Evolutionary conservation across 2,888 invertebrate species (phyloP).

Genomic region (Drosophila sordidula): DNA sequence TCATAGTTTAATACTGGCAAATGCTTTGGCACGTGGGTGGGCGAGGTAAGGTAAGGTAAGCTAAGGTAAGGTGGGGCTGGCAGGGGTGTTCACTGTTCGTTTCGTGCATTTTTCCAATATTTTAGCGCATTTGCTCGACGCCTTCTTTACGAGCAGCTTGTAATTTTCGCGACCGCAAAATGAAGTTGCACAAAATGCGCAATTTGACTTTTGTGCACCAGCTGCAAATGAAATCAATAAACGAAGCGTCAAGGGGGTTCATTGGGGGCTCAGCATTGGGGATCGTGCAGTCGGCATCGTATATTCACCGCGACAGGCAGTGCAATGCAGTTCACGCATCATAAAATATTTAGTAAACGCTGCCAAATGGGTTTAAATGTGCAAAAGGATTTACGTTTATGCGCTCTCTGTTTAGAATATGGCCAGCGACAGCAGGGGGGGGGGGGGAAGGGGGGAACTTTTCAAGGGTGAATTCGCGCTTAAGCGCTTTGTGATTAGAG

Average conservation of each 20-base stretch:
- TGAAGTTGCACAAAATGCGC: conserved; percentile 63
- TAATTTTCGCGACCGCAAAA: conserved; percentile 62
- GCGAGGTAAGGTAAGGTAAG: no score
- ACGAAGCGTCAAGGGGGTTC: conserved; percentile 9
- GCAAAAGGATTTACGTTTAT: conserved; percentile 59
- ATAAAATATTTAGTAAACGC: conserved; percentile 68
- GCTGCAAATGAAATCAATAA: conserved; percentile 41
- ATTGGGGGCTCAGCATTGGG: background rate
- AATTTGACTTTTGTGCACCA: conserved; percentile 60
- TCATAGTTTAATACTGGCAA: conserved; percentile 9
- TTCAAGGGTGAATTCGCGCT: conserved; percentile 1
- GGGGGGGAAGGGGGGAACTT: background rate
- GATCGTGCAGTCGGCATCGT: background rate
- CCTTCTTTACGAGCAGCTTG: conserved; percentile 60
- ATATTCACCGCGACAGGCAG: conserved; percentile 38
- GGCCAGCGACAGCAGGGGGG: background rate
- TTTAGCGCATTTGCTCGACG: conserved; percentile 45
- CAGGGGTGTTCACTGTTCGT: conserved; percentile 5
- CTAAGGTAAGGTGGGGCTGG: background rate
- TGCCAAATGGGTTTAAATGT: conserved; percentile 44
- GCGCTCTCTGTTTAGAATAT: conserved; percentile 41
- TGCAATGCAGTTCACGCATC: conserved; percentile 46
- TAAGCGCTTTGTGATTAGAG: conserved; percentile 18
- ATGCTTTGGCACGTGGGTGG: background rate
- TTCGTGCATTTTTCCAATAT: conserved; percentile 53